Evolutionary conservation across 2,113 vertebrate species (phyloP).

Genomic region (Pollachius pollachius): DNA sequence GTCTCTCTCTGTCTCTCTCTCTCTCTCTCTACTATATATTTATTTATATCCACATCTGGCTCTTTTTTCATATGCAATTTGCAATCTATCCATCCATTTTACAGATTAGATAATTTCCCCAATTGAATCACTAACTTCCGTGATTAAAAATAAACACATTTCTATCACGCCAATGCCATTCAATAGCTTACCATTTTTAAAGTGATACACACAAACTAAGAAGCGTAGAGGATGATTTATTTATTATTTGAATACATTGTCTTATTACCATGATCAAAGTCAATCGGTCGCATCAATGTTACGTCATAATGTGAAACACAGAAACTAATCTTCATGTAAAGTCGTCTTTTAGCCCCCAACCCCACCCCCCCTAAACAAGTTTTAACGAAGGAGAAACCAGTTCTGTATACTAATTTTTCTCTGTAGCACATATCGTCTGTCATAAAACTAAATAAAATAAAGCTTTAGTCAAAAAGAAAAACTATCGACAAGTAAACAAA

Average conservation of each 20-base stretch:
- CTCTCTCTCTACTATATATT: too few relatives aligned
- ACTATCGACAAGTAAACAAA: not conserved
- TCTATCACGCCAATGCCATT: too few relatives aligned
- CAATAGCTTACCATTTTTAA: too few relatives aligned
- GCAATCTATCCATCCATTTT: too few relatives aligned
- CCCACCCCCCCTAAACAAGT: not conserved
- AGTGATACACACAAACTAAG: not conserved
- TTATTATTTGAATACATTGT: constrained; percentile 47
- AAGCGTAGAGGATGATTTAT: not conserved
- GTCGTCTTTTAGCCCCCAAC: not conserved
- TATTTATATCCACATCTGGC: too few relatives aligned
- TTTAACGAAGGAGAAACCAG: constrained; percentile 15
- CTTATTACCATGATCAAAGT: constrained; percentile 28
- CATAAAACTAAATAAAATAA: constrained; percentile 51
- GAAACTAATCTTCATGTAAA: constrained; percentile 25
- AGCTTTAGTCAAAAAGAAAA: constrained; percentile 43
- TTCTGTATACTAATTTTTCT: not conserved
- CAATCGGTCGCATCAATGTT: not conserved
- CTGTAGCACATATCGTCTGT: not conserved
- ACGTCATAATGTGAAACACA: constrained; percentile 20
- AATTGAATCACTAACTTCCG: too few relatives aligned
- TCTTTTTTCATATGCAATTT: too few relatives aligned
- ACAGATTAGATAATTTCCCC: too few relatives aligned
- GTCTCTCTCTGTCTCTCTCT: too few relatives aligned
- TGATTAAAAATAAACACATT: too few relatives aligned